These are phyloP conservation scores for Chionodraco myersi DNA, from an alignment of 2,113 vertebrate genomes.

Conservation along the genomic window DNA sequence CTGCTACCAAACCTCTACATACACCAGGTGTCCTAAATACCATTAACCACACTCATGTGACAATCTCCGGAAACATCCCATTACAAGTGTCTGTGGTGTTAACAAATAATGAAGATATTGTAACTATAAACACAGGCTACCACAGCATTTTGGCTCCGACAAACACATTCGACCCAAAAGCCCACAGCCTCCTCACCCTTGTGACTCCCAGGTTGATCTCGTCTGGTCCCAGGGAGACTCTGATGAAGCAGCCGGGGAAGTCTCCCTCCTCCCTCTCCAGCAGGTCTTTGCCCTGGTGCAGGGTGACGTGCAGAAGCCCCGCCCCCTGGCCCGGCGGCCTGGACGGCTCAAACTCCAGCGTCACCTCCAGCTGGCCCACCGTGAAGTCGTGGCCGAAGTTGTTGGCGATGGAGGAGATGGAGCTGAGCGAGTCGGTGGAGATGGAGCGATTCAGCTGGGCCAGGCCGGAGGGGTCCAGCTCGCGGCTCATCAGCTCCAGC, in stretches of 20 bases:
- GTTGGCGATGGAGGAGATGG: conserved; percentile 95
- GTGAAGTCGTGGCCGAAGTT: conserved; percentile 96
- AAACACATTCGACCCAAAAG: neutral
- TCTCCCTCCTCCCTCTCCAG: conserved; percentile 93
- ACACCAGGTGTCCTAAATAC: no score
- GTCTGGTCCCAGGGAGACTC: conserved; percentile 90
- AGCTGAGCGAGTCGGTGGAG: conserved; percentile 94
- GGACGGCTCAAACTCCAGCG: conserved; percentile 86
- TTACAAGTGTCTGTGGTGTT: no score
- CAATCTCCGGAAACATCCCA: no score
- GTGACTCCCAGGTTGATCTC: conserved; percentile 93
- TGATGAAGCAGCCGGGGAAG: conserved; percentile 95
- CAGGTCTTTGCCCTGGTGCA: conserved; percentile 98
- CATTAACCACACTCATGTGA: no score
- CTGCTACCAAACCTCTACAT: no score
- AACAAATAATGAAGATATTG: no score
- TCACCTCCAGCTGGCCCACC: conserved; percentile 95
- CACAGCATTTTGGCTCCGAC: no score
- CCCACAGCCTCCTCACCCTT: conserved; percentile 82
- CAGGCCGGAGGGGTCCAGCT: conserved; percentile 85
- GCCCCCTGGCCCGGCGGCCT: conserved; percentile 63
- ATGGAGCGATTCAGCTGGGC: conserved; percentile 88
- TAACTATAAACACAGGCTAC: no score
- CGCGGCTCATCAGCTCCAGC: conserved; percentile 94
- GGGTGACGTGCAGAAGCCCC: conserved; percentile 84